These are phyloP conservation scores for Leucoma salicis DNA, from an alignment of 2,888 invertebrate species.

Conservation along the genomic window DNA sequence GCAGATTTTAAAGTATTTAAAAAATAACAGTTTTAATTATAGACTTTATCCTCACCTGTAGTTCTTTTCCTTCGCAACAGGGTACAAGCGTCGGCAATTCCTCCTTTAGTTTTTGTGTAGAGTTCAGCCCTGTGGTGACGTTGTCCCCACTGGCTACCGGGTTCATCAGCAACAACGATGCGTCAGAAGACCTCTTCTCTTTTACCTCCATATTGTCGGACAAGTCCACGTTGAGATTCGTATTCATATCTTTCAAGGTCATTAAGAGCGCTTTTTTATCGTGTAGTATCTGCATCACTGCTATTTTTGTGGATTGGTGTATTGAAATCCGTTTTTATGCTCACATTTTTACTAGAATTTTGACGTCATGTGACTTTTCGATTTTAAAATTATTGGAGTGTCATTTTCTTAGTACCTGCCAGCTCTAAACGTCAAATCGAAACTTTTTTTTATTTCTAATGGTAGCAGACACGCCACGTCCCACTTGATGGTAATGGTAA, in stretches of 20 bases:
- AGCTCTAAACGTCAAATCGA: neutral
- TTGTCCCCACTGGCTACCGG: constrained; percentile 76
- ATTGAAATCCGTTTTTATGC: constrained; percentile 34
- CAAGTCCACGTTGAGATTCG: constrained; percentile 30
- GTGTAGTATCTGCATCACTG: constrained; percentile 64
- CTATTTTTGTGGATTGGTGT: constrained; percentile 24
- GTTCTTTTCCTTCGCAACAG: constrained; percentile 70
- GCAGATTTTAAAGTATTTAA: too few species aligned
- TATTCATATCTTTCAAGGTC: constrained; percentile 46
- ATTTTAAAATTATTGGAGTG: constrained; percentile 42
- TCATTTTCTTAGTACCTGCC: neutral
- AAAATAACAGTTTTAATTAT: too few species aligned
- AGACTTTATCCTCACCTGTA: constrained; percentile 64
- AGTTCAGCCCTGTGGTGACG: constrained; percentile 57
- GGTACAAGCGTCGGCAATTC: constrained; percentile 66
- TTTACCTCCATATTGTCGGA: constrained; percentile 60
- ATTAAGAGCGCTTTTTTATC: constrained; percentile 50
- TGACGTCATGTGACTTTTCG: constrained; percentile 56
- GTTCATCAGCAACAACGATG: constrained; percentile 62
- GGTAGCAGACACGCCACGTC: neutral
- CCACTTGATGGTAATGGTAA: too few species aligned
- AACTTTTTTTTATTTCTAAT: neutral
- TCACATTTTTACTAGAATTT: constrained; percentile 61
- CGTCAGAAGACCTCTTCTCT: constrained; percentile 62
- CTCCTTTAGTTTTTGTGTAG: constrained; percentile 62